Evolutionary conservation across 1,140 invertebrate genomes (phyloP).

Genomic region (Odontomachus brunneus): DNA sequence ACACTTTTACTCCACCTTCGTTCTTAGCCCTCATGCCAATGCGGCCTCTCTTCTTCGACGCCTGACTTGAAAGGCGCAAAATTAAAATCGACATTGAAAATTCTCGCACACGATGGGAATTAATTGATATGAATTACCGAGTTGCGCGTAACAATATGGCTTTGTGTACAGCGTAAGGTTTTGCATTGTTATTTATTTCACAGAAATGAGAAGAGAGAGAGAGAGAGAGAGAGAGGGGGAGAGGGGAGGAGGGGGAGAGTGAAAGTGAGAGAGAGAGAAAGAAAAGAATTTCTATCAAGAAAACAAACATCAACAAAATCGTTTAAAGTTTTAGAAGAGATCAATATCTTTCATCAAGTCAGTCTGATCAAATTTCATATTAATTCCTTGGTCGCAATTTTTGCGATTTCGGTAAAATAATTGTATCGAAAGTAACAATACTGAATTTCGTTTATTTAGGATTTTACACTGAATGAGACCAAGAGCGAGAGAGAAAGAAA

Average conservation of each 20-base stretch:
- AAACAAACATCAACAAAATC: slow-evolving; percentile 11
- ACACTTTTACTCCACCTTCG: slow-evolving; percentile 60
- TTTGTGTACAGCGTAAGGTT: background rate
- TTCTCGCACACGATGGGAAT: slow-evolving; percentile 56
- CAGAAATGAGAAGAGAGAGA: background rate
- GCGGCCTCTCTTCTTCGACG: slow-evolving; percentile 62
- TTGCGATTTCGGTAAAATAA: background rate
- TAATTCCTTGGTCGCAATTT: background rate
- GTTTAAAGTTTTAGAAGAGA: background rate
- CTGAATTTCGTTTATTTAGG: too few species aligned
- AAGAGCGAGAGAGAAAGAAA: too few species aligned
- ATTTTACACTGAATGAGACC: too few species aligned
- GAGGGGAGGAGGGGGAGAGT: background rate
- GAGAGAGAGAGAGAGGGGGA: background rate
- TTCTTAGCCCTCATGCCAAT: slow-evolving; percentile 50
- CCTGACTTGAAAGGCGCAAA: slow-evolving; percentile 71
- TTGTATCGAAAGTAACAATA: background rate
- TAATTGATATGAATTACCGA: slow-evolving; percentile 49
- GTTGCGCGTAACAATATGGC: slow-evolving; percentile 30
- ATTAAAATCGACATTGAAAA: slow-evolving; percentile 77
- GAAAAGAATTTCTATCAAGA: slow-evolving; percentile 3
- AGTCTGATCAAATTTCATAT: slow-evolving; percentile 20
- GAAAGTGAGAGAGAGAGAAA: background rate
- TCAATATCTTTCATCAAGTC: background rate
- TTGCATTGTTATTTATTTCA: slow-evolving; percentile 9